These are phyloP conservation scores for Chirona hameri DNA, from an alignment of 2,888 invertebrate genomes.

Conservation along the genomic window DNA sequence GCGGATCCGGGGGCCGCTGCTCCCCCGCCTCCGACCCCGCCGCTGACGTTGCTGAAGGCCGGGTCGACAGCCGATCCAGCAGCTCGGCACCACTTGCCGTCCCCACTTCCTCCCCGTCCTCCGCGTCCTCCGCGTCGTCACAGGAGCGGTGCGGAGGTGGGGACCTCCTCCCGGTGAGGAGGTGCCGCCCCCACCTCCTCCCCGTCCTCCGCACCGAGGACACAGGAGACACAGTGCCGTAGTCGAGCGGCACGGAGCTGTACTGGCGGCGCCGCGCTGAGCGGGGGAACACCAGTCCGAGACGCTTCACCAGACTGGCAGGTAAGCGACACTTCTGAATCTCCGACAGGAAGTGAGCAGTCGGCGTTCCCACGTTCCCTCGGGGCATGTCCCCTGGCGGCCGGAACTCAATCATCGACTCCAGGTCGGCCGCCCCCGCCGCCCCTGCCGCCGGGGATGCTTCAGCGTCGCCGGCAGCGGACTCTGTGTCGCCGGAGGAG, in stretches of 20 bases:
- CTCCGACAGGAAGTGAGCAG: constrained; percentile 47
- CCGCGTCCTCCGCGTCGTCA: not conserved
- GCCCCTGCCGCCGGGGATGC: no score
- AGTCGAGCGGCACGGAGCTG: constrained; percentile 50
- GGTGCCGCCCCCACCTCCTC: no score
- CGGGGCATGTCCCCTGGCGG: constrained; percentile 47
- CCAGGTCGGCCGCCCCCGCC: not conserved
- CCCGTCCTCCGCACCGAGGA: not conserved
- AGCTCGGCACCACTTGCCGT: not conserved
- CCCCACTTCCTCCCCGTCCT: not conserved
- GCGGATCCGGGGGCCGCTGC: not conserved
- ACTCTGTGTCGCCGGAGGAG: not conserved
- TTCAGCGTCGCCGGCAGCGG: not conserved
- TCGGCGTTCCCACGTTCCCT: constrained; percentile 55
- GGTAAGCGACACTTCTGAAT: constrained; percentile 50
- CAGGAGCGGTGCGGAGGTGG: no score
- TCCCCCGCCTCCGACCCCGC: not conserved
- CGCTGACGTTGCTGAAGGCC: not conserved
- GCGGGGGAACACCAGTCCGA: constrained; percentile 44
- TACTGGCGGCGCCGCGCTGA: constrained; percentile 46
- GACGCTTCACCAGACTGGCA: constrained; percentile 47
- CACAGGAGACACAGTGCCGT: constrained; percentile 39
- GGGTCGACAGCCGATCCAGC: not conserved
- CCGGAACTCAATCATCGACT: not conserved
- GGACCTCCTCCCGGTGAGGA: no score